Conservation (phyloP, 2,113 vertebrate species). For the Channa maculata region DNA sequence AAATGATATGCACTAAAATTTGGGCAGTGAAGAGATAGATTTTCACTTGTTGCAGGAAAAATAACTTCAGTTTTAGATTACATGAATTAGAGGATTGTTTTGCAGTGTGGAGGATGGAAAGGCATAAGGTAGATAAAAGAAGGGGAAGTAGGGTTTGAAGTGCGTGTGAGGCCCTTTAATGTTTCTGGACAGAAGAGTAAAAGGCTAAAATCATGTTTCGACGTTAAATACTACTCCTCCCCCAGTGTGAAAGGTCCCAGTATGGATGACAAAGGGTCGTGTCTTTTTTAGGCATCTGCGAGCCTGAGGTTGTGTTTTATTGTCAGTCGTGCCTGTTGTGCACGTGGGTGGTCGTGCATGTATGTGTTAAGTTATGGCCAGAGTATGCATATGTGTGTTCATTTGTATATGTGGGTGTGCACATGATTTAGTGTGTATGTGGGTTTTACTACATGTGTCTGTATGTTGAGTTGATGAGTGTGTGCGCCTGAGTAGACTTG, state of each 20-base stretch:
- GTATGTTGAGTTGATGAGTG: conserved; percentile 22
- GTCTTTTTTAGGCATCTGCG: conserved; percentile 61
- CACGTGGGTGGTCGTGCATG: conserved; percentile 70
- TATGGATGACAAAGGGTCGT: conserved; percentile 67
- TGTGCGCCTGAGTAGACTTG: conserved; percentile 8
- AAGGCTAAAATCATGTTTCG: conserved; percentile 59
- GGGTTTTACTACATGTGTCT: conserved; percentile 9
- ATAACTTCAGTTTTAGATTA: not conserved
- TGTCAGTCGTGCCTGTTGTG: conserved; percentile 67
- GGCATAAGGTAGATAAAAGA: conserved; percentile 44
- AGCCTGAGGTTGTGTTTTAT: conserved; percentile 67
- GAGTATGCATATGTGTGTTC: conserved; percentile 34
- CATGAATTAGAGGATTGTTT: not conserved
- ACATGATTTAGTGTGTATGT: conserved; percentile 47
- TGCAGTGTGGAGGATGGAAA: not conserved
- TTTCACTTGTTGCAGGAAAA: not conserved
- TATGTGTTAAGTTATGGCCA: conserved; percentile 32
- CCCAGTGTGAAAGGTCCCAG: conserved; percentile 50
- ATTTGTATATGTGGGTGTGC: conserved; percentile 26
- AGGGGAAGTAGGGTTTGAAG: conserved; percentile 41
- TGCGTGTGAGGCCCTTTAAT: conserved; percentile 55
- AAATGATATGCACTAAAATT: conserved; percentile 1
- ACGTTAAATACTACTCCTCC: conserved; percentile 49
- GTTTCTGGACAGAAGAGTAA: conserved; percentile 39
- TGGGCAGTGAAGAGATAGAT: not conserved